These are phyloP conservation scores for Tetragonula clypearis DNA, from an alignment of 1,140 invertebrate genomes.

Conservation along the genomic window DNA sequence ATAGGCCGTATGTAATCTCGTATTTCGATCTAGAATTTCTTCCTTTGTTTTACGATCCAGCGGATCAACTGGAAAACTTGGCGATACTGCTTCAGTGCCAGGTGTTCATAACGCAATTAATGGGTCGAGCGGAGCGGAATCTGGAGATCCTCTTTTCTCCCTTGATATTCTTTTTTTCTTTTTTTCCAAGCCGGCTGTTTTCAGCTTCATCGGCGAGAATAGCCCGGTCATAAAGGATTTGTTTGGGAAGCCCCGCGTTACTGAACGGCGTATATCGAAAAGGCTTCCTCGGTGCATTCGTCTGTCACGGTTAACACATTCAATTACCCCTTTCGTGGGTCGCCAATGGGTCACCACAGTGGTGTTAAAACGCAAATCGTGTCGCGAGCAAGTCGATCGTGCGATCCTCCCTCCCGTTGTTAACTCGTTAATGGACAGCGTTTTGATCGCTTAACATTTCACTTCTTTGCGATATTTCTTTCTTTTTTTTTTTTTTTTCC, in stretches of 20 bases:
- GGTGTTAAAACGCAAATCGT: not conserved
- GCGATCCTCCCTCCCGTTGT: too few relatives aligned
- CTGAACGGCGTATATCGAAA: slow-evolving; percentile 34
- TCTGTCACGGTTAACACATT: slow-evolving; percentile 36
- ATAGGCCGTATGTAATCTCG: not conserved
- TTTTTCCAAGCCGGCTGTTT: slow-evolving; percentile 35
- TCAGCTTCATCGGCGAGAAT: slow-evolving; percentile 52
- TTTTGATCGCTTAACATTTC: not conserved
- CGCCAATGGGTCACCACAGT: slow-evolving; percentile 7
- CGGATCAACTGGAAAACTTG: not conserved
- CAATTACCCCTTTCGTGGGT: slow-evolving; percentile 15
- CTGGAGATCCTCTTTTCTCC: slow-evolving; percentile 40
- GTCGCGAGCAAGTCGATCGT: not conserved
- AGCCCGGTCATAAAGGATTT: slow-evolving; percentile 59
- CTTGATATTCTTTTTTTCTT: slow-evolving; percentile 16
- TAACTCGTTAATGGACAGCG: too few relatives aligned
- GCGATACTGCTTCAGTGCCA: not conserved
- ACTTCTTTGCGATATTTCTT: too few relatives aligned
- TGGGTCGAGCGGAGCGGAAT: slow-evolving; percentile 22
- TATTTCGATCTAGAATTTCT: not conserved
- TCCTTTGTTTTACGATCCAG: not conserved
- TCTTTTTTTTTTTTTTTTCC: too few relatives aligned
- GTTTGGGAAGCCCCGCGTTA: slow-evolving; percentile 63
- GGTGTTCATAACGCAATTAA: slow-evolving; percentile 36
- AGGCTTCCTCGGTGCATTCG: slow-evolving; percentile 61